Percentiles rank a stretch among this genome's conserved stretches.
Conservation (phyloP, 1,140 invertebrate species). For the Drosophila lacertosa region DNA sequence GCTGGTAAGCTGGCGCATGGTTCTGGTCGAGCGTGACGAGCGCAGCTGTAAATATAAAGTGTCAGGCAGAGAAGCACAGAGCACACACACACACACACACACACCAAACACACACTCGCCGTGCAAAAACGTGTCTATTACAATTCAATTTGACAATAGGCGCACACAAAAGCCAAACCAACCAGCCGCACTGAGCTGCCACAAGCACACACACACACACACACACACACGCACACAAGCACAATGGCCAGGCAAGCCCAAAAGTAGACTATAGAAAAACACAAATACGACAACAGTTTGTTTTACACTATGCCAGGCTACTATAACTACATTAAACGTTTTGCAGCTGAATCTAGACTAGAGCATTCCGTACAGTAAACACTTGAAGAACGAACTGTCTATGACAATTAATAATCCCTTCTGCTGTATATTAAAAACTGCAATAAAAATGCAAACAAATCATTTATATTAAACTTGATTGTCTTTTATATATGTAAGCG, state of each 20-base stretch:
- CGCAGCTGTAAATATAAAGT: constrained; percentile 81
- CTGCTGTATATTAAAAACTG: too few species aligned
- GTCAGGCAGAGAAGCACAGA: constrained; percentile 44
- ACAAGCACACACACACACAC: constrained; percentile 22
- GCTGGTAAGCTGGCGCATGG: background rate
- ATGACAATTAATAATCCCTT: too few species aligned
- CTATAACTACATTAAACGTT: background rate
- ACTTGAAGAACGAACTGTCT: too few species aligned
- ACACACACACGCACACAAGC: constrained; percentile 18
- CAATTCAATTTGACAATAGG: constrained; percentile 82
- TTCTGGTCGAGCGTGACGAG: constrained; percentile 66
- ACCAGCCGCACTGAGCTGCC: constrained; percentile 66
- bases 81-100: constrained; percentile 24
- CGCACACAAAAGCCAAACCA: constrained; percentile 77
- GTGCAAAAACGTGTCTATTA: constrained; percentile 79
- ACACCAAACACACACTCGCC: constrained; percentile 10
- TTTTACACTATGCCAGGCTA: background rate
- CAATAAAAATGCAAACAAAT: too few species aligned
- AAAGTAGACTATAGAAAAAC: constrained; percentile 48
- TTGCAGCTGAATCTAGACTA: too few species aligned
- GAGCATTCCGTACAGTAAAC: too few species aligned
- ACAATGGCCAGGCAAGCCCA: constrained; percentile 31
- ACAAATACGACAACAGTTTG: constrained; percentile 18
- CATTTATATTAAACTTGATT: too few species aligned
- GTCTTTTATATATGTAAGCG: constrained; percentile 8